Base-by-base conservation (phyloP, 2,888 invertebrate species). In the Caenorhabditis angaria region DNA sequence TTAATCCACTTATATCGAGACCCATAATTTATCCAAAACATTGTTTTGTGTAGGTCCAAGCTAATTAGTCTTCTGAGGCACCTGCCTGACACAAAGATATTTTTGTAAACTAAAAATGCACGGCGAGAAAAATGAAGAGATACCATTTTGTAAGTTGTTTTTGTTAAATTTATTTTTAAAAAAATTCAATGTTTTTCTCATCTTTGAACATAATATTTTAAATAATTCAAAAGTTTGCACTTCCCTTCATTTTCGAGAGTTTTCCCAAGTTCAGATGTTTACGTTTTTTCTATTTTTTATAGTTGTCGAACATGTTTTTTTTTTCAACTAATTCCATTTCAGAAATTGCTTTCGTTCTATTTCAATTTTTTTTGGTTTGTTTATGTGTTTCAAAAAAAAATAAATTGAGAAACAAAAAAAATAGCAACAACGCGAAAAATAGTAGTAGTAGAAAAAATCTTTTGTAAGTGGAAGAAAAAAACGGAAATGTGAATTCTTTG, bases 321-420 rank as follows among this genome's bases (percentile, higher is more conserved):
- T 41, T 41, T 41, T 14, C 41, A 41, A 32, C n/a, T n/a, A n/a
- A n/a, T n/a, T n/a, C n/a, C n/a, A n/a, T n/a, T n/a, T n/a, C n/a
- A n/a, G n/a, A n/a, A n/a, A n/a, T n/a, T n/a, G n/a, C n/a, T n/a
- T n/a, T n/a, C n/a, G n/a, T 32, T 32, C 41, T 12, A 41, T 41
- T 5, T 41, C 32, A 41, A 14, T 41, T 3, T 18, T 27, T 32
- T 57, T 56, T 35, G 47, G 53, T 60, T 48, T 65, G 27, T 20
- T 12, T 5, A 24, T 57, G 14, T n/a, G 1, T 35, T 24, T 54
- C 41, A 56, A 55, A 59, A 59, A 60, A 64, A 70, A 64, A 53
- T 70, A 64, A 64, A 70, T 70, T 70, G 56, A 51, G 64, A 56
- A 61, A 57, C 47, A 53, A 32, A 59, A 53, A 65, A 59, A 60